phyloP scores from a whole-genome alignment of 2,888 invertebrate genomes.

The Cantharis flavilabris region DNA sequence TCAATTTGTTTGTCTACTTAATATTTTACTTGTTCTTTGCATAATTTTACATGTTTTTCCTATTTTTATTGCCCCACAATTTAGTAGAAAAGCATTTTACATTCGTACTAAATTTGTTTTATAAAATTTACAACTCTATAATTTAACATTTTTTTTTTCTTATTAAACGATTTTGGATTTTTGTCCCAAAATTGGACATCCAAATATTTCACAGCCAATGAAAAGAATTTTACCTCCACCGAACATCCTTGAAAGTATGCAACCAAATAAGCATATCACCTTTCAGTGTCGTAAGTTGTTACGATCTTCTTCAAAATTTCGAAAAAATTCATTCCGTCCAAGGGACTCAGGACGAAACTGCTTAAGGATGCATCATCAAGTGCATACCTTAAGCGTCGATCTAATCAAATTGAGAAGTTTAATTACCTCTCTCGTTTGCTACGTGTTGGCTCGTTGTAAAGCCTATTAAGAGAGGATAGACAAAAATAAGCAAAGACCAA shows the following conservation, averaged over 20 bases:
- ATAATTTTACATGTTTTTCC: background rate
- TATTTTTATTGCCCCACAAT: background rate
- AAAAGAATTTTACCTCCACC: background rate
- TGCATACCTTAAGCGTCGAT: background rate
- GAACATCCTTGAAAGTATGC: slow-evolving; percentile 9
- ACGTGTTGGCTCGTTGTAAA: slow-evolving; percentile 14
- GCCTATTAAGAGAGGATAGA: slow-evolving; percentile 19
- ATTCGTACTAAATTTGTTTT: background rate
- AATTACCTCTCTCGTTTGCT: slow-evolving; percentile 10
- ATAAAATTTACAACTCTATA: background rate
- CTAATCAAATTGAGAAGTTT: slow-evolving; percentile 14
- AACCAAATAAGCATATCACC: slow-evolving; percentile 9
- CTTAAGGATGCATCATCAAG: background rate
- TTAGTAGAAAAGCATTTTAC: background rate
- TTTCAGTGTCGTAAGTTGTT: background rate
- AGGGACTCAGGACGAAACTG: background rate
- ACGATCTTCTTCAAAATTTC: too few species aligned
- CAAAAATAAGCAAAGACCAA: slow-evolving; percentile 32
- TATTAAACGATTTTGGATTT: background rate
- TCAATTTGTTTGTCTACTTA: background rate
- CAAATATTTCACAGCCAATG: background rate
- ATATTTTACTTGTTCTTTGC: background rate
- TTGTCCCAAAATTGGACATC: background rate
- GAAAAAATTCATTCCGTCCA: background rate
- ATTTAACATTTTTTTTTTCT: background rate